Percentiles rank a stretch among this genome's conserved stretches.
Conservation (phyloP, 2,113 vertebrate genomes). For the Zosterops pallidus region DNA sequence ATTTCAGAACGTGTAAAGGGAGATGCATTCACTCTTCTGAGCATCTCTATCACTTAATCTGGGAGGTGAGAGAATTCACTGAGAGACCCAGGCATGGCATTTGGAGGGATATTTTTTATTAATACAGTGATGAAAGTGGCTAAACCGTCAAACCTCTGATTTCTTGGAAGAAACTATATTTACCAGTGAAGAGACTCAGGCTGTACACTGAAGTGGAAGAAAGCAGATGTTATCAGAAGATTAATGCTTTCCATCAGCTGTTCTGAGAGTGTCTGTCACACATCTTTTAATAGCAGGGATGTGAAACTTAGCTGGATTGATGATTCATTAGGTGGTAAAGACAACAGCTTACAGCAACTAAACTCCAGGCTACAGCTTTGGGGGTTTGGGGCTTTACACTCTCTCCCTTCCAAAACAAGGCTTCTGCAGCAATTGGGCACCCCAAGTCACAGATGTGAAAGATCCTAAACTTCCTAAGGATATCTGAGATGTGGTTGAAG, state of each 20-base stretch:
- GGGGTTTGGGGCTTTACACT: background rate
- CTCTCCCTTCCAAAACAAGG: background rate
- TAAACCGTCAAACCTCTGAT: background rate
- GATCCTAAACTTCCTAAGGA: background rate
- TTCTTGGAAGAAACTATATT: background rate
- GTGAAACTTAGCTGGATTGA: background rate
- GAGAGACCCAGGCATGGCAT: background rate
- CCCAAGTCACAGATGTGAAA: background rate
- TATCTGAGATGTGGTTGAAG: background rate
- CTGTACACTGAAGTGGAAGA: background rate
- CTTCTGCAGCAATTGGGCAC: background rate
- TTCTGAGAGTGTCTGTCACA: background rate
- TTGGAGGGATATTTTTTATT: background rate
- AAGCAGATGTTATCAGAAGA: background rate
- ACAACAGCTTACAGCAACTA: background rate
- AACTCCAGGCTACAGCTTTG: background rate
- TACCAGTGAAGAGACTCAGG: background rate
- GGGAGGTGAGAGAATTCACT: background rate
- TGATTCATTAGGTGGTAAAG: conserved; percentile 1
- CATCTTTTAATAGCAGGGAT: background rate
- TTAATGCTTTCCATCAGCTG: background rate
- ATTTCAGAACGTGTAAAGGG: background rate
- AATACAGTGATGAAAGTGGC: background rate
- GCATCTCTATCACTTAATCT: background rate
- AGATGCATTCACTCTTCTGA: background rate